Evolutionary conservation across 2,797 vertebrate species (phyloP), one percentile per base, ranked within the genome.

Genomic region (Betta splendens): DNA sequence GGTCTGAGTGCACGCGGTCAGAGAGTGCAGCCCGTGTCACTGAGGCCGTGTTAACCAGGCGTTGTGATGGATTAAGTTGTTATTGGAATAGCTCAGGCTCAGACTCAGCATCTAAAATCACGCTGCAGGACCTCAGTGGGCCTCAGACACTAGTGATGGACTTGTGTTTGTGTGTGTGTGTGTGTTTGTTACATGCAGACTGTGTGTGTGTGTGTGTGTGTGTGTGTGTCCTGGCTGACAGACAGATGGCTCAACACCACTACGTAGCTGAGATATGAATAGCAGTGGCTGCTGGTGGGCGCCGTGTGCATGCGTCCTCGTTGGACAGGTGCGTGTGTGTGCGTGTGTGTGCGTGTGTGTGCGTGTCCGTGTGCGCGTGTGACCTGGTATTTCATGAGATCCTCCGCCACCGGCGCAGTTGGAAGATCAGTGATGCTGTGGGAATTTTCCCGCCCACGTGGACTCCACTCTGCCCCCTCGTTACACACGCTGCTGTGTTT

Each of bases 211-310:
- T 23, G 37, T 35, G 20, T 22, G n/a, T 49, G 29, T 47, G 46
- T 58, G 33, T 36, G 60, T 45, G 44, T 43, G 40, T 63, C 45
- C 58, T 51, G 39, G 64, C 57, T 66, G 69, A 79, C 62, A 84
- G 73, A 80, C 80, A 72, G 75, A 82, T 76, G 68, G 66, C 59
- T 58, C 47, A 51, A 84, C 71, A 83, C 81, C 55, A 72, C 80
- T 64, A 57, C 44, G 45, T 72, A 56, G 50, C 65, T 42, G 62
- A 65, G 76, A 74, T 77, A 83, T 84, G 81, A 86, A 85, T 81
- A 82, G 80, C 62, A 64, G 54, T 31, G 53, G 66, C 73, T 72
- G 69, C 62, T 71, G 61, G 79, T 76, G 55, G 57, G 64, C 62
- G 75, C 70, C 64, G 39, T 58, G 57, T 69, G 56, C 47, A 32